A percentile compares a stretch with the other conserved stretches of the same genome.
Conservation (phyloP, 2,888 invertebrate genomes). For the Apamea anceps region DNA sequence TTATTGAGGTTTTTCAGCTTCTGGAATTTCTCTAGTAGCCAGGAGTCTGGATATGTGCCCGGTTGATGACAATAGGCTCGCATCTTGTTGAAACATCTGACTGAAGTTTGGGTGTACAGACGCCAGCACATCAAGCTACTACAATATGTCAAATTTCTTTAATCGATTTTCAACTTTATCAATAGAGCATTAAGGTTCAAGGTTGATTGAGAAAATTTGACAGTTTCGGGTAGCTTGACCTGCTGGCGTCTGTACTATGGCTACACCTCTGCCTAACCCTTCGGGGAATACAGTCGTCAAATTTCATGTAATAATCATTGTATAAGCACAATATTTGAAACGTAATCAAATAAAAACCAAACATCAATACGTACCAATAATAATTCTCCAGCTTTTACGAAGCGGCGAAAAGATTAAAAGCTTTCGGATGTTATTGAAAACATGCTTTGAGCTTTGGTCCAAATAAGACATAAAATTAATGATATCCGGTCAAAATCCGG, state of each 20-base stretch:
- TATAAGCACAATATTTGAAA: constrained; percentile 6
- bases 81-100: no score
- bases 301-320: background rate
- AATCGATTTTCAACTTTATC: no score
- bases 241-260: background rate
- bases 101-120: background rate
- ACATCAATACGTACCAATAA: constrained; percentile 12
- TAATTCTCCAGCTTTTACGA: background rate
- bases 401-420: constrained; percentile 25
- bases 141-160: no score
- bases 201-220: no score
- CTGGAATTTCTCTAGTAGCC: background rate
- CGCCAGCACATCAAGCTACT: no score
- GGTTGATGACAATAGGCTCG: background rate
- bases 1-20: background rate
- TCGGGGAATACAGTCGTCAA: background rate
- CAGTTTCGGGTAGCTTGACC: no score
- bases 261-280: background rate
- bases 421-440: constrained; percentile 45
- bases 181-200: no score
- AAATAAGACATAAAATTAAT: constrained; percentile 39
- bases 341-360: constrained; percentile 13
- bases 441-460: constrained; percentile 22
- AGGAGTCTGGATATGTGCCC: background rate
- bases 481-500: constrained; percentile 31